These are phyloP conservation scores for Tenthredo scrophulariae DNA, from an alignment of 2,888 invertebrate species.

Conservation along the genomic window DNA sequence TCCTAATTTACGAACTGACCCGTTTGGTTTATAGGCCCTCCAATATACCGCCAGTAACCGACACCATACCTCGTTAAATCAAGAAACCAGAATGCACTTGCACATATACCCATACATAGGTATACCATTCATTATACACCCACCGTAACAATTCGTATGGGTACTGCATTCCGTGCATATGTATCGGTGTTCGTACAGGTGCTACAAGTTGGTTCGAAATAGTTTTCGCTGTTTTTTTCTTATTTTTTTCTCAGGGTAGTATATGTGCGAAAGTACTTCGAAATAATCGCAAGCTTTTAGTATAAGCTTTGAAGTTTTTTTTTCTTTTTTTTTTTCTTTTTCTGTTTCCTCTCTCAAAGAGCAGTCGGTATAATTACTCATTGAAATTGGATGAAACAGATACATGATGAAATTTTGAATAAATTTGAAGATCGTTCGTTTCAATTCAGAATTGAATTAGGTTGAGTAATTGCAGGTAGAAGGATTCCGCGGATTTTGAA, in stretches of 20 bases:
- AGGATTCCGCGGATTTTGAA: not conserved
- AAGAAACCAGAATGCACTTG: conserved; percentile 67
- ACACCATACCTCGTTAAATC: conserved; percentile 76
- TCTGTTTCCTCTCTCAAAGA: not conserved
- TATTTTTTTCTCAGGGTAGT: not conserved
- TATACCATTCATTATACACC: conserved; percentile 59
- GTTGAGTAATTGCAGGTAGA: not conserved
- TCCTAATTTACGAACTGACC: conserved; percentile 75
- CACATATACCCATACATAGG: not conserved
- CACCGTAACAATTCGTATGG: conserved; percentile 28
- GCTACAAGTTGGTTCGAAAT: conserved; percentile 4
- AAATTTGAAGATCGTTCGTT: too few species aligned
- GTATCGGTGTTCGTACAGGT: conserved; percentile 14
- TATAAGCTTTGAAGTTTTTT: not conserved
- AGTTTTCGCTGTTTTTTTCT: not conserved
- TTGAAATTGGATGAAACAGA: not conserved
- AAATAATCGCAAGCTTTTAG: not conserved
- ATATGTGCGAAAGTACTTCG: not conserved
- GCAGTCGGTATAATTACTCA: too few species aligned
- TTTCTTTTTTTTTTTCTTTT: not conserved
- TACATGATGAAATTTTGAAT: too few species aligned
- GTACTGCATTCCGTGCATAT: not conserved
- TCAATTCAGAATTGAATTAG: too few species aligned
- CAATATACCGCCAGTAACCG: conserved; percentile 73
- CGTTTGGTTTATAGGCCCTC: conserved; percentile 73